Evolutionary conservation across 2,888 invertebrate genomes (phyloP).

Genomic region (Eustalomyia histrio): DNA sequence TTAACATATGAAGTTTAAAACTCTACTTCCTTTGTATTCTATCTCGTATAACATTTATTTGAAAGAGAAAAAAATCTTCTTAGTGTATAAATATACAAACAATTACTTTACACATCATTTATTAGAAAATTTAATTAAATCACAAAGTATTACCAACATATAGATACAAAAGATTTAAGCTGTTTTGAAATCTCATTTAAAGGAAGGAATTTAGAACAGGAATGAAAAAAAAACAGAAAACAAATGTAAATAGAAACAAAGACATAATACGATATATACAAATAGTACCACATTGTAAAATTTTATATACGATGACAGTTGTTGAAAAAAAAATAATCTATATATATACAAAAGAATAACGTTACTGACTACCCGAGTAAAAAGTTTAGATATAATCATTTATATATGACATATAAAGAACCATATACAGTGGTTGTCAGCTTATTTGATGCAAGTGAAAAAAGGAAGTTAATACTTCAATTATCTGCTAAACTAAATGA

Average conservation of each 20-base stretch:
- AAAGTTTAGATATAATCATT: too few relatives aligned
- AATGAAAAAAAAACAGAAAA: background rate
- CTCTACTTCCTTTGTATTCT: background rate
- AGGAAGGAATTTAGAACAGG: background rate
- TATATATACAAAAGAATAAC: too few relatives aligned
- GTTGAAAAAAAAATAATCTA: too few relatives aligned
- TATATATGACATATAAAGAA: too few relatives aligned
- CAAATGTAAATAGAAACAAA: background rate
- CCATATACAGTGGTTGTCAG: too few relatives aligned
- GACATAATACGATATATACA: too few relatives aligned
- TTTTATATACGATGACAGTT: too few relatives aligned
- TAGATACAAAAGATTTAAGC: background rate
- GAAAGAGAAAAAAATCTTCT: background rate
- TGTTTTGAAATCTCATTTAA: constrained; percentile 1
- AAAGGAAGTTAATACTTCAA: too few relatives aligned
- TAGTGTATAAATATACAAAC: constrained; percentile 1
- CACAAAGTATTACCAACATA: constrained; percentile 18
- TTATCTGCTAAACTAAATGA: too few relatives aligned
- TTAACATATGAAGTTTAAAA: background rate
- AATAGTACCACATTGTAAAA: too few relatives aligned
- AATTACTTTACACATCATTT: constrained; percentile 59
- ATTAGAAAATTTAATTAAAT: constrained; percentile 51
- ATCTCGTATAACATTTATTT: background rate
- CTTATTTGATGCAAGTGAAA: too few relatives aligned
- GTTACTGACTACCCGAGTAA: too few relatives aligned